Evolutionary conservation across 2,888 invertebrate genomes (phyloP), one percentile per base, ranked within the genome.

Genomic region (Cybosia mesomella): DNA sequence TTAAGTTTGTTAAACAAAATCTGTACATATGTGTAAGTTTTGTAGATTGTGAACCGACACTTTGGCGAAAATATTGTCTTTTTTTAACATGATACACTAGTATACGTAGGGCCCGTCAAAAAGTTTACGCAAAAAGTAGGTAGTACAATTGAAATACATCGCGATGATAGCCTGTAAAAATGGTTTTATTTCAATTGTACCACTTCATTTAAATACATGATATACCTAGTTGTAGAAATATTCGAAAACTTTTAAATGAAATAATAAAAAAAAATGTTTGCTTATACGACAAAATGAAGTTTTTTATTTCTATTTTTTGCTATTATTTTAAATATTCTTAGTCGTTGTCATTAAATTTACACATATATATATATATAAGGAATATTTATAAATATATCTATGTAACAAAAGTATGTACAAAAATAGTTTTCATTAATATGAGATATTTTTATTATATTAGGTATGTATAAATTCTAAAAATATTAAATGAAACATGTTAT

Each of bases 401-500:
- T 18, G 5, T 43, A n/a, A 49, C 3, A 1, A 49, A 49, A 7
- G n/a, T 49, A 49, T 49, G n/a, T 49, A 49, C 49, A 49, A 49
- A 49, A 49, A 49, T 49, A 49, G n/a, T 36, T 36, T 36, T 36
- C 36, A 13, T 2, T 13, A 36, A 7, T 43, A 18, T 18, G 5
- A 43, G 18, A 15, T 43, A 18, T 43, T 43, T 43, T 43, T 18
- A 43, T 49, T 49, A 49, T 49, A 49, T n/a, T 49, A 49, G n/a
- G n/a, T 49, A 49, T 49, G n/a, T 49, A n/a, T 49, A 49, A n/a
- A n/a, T n/a, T 49, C 18, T n/a, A n/a, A n/a, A 49, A 49, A 49
- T n/a, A 49, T 49, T 39, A 39, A 39, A 39, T 43, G 28, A 18
- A 49, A 1, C 18, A 43, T 18, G 7, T n/a, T 49, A 49, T 49